Conservation (phyloP, 2,888 invertebrate genomes). For the Limulus polyphemus region DNA sequence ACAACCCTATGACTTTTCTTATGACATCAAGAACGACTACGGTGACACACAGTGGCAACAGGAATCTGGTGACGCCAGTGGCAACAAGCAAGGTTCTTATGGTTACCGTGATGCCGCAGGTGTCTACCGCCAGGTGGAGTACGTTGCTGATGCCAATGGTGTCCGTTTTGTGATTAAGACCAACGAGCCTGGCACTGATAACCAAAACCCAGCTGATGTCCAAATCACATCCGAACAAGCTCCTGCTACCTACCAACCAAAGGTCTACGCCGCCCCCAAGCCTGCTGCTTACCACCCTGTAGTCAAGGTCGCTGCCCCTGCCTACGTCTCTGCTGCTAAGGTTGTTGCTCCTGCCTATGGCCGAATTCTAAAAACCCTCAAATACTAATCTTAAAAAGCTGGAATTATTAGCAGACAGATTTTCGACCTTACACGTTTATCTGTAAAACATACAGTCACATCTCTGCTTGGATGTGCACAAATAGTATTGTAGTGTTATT, state of each 20-base stretch:
- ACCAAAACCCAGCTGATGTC: conserved; percentile 1
- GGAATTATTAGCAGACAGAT: no score
- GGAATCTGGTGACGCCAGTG: conserved; percentile 1
- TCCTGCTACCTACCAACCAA: conserved; percentile 1
- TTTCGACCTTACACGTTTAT: no score
- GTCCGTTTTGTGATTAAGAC: conserved; percentile 6
- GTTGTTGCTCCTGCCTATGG: not conserved
- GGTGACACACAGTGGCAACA: conserved; percentile 3
- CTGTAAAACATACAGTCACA: no score
- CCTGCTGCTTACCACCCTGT: conserved; percentile 1
- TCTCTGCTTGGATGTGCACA: no score
- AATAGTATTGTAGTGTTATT: no score
- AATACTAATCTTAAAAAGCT: no score
- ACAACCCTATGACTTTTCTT: conserved; percentile 8
- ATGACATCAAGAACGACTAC: conserved; percentile 2
- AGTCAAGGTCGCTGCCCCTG: not conserved
- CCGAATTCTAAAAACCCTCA: no score
- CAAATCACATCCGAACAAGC: no score
- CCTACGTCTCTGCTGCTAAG: not conserved
- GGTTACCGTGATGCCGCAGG: conserved; percentile 4
- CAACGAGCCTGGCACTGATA: conserved; percentile 8
- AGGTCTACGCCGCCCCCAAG: not conserved
- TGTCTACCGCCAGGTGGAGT: conserved; percentile 7
- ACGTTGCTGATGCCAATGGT: conserved; percentile 6
- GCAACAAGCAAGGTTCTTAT: conserved; percentile 5